Evolutionary conservation across 2,797 vertebrate species (phyloP), one percentile per base, ranked within the genome.

Genomic region (Staurois parvus): DNA sequence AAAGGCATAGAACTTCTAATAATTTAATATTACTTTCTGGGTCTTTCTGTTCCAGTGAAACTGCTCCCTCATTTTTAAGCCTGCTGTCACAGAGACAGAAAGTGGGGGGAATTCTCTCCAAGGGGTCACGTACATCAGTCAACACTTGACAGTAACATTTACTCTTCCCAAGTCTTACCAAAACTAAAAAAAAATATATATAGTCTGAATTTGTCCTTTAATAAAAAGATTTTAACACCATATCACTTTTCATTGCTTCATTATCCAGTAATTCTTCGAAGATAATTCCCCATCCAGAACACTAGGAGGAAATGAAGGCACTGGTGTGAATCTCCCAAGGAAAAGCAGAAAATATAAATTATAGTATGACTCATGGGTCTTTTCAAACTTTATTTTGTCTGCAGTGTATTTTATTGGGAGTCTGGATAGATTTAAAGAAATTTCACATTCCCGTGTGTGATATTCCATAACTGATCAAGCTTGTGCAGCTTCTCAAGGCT

Each of bases 371-470:
- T 40, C 69, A 5, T 10, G 81, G 76, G 85, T 40, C 75, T 26
- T n/a, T 37, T 83, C 30, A 87, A 67, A 83, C 59, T 83, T 79
- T 79, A 74, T 83, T 87, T 79, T 83, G 85, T 87, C 81, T 87
- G 85, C 85, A 83, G 42, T 59, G 26, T 42, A 34, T 79, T 87
- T 87, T 87, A 87, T 87, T 83, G 62, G 75, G 64, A 81, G 81
- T 87, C 85, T 87, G 85, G 85, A 87, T 67, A 52, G 37, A 87
- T 87, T 83, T 87, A 67, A 87, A 87, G 76, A 81, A 79, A 83
- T 83, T 87, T 83, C 74, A 76, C 85, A 74, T 87, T 79, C 85
- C 81, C 62, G 17, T 74, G 80, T 86, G 79, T 59, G 74, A 83
- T 42, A 62, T 66, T 83, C 75, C 56, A 83, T 67, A 72, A 8